Percentiles rank a stretch among this genome's conserved stretches.
phyloP scores from a whole-genome alignment of 2,888 invertebrate species.

The Perithous albicinctus region DNA sequence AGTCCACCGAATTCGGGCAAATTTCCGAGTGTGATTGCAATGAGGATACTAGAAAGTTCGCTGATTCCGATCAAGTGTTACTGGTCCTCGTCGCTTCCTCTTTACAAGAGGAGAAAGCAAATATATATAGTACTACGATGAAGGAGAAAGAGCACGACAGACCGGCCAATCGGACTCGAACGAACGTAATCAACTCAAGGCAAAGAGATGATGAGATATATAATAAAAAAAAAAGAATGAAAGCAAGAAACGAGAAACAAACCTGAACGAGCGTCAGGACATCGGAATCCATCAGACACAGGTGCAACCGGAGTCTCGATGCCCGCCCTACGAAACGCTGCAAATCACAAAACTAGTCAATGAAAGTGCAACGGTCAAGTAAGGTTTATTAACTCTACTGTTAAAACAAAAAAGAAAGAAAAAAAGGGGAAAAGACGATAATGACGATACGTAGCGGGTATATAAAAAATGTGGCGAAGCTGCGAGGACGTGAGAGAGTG shows the following conservation, averaged over 20 bases:
- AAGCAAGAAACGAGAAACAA: slow-evolving; percentile 47
- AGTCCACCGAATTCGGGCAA: slow-evolving; percentile 38
- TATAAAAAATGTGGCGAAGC: slow-evolving; percentile 64
- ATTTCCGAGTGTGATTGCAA: slow-evolving; percentile 24
- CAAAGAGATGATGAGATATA: slow-evolving; percentile 31
- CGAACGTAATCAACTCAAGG: slow-evolving; percentile 18
- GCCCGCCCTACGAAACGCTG: slow-evolving; percentile 66
- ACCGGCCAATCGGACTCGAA: slow-evolving; percentile 41
- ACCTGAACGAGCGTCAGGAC: slow-evolving; percentile 54
- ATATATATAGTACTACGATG: slow-evolving; percentile 6
- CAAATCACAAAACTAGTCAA: slow-evolving; percentile 84
- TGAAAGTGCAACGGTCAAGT: slow-evolving; percentile 84
- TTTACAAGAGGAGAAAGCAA: slow-evolving; percentile 22
- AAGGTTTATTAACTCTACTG: slow-evolving; percentile 79
- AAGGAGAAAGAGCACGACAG: slow-evolving; percentile 11
- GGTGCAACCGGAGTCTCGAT: slow-evolving; percentile 46
- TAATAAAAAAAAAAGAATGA: slow-evolving; percentile 21
- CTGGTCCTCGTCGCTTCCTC: slow-evolving; percentile 48
- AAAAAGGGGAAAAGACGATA: slow-evolving; percentile 56
- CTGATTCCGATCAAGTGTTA: slow-evolving; percentile 24
- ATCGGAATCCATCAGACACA: slow-evolving; percentile 45
- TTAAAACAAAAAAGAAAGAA: slow-evolving; percentile 34
- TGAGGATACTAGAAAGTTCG: slow-evolving; percentile 19
- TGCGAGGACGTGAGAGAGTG: slow-evolving; percentile 42
- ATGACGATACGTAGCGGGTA: slow-evolving; percentile 64